phyloP scores from a whole-genome alignment of 1,140 invertebrate genomes.

The Oppia nitens region DNA sequence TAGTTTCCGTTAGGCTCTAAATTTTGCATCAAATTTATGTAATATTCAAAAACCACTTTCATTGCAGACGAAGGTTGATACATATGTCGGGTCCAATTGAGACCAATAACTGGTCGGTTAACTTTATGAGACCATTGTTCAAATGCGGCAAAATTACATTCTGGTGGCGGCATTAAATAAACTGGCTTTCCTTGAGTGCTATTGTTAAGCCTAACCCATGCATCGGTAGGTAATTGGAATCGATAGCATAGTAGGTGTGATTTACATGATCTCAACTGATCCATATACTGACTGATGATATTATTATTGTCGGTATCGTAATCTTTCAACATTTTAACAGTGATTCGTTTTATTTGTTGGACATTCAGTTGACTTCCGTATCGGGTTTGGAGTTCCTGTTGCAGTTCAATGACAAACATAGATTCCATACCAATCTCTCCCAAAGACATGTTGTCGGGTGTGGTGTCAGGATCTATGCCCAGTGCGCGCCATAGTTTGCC shows the following conservation, averaged over 20 bases:
- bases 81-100: too few species aligned
- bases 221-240: constrained; percentile 33
- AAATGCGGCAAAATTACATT: constrained; percentile 57
- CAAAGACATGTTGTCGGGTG: constrained; percentile 51
- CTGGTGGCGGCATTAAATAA: constrained; percentile 75
- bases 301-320: constrained; percentile 20
- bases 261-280: too few species aligned
- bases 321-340: constrained; percentile 1
- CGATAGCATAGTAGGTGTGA: constrained; percentile 38
- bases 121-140: constrained; percentile 42
- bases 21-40: too few species aligned
- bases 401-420: constrained; percentile 91
- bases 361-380: constrained; percentile 6
- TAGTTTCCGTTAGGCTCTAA: too few species aligned
- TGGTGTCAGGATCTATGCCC: constrained; percentile 52
- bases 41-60: too few species aligned
- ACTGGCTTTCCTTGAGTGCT: constrained; percentile 31
- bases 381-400: constrained; percentile 28
- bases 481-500: constrained; percentile 28
- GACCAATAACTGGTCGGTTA: constrained; percentile 3
- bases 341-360: constrained; percentile 14
- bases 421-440: too few species aligned
- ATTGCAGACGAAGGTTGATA: too few species aligned
- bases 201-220: constrained; percentile 33
- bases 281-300: too few species aligned